Base-by-base conservation (phyloP, 2,113 vertebrate species). In the Dicentrarchus labrax region DNA sequence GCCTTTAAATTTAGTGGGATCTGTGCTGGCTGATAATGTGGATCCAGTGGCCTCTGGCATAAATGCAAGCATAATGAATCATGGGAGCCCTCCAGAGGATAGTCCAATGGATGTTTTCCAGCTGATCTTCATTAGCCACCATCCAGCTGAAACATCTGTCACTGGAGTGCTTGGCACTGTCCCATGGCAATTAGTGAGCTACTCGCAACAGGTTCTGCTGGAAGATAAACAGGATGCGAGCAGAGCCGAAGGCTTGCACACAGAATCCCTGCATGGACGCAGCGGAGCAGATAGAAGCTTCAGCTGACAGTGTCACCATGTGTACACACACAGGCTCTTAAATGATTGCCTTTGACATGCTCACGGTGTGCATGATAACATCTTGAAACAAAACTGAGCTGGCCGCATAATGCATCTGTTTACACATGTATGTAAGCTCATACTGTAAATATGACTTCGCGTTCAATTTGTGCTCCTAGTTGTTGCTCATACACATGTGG, bases 61-160 rank as follows among this genome's bases (percentile, higher is more conserved):
- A 36, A 84, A 80, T 47, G 65, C 70, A 59, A 71, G 67, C 80
- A 71, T 89, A 83, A 90, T 88, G 85, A 92, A 86, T 86, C 86
- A 74, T 54, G 72, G 76, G 84, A 78, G 80, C 65, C 75, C 89
- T 91, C 91, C 67, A 30, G 90, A 91, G 90, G 83, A 90, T 74
- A 77, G 78, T 36, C 85, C 71, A 8, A 80, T 88, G 90, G 90
- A 92, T 85, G 90, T 80, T 70, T 89, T 88, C 87, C 89, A 89
- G 86, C 82, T 62, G 72, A 81, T 87, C 88, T 92, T 92, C 93
- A 88, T 93, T 91, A 92, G 85, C 77, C 54, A 43, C 78, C 89
- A 71, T 86, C 85, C 86, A 90, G 85, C 83, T 81, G 72, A 82
- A 93, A 92, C 92, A 94, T 92, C 93, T 93, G 93, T 92, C 91